Evolutionary conservation across 2,888 invertebrate species (phyloP), one percentile per base, ranked within the genome.

Genomic region (Melanargia galathea): DNA sequence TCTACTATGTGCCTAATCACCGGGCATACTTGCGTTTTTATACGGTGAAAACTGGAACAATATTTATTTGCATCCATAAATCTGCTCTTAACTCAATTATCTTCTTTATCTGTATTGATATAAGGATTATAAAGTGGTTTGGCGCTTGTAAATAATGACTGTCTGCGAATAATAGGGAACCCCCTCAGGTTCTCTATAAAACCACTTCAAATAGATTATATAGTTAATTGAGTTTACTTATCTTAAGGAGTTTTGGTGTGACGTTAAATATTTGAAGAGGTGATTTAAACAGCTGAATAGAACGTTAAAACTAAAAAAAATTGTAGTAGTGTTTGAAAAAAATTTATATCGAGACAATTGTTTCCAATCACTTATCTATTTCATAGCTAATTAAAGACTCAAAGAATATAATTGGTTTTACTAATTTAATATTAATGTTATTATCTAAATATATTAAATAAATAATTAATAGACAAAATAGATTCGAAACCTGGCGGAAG

Each of bases 1-100:
- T 13, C 49, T 26, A 30, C 30, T 26, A 5, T 26, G 24, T 26
- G 24, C 24, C 24, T 33, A 3, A 51, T 33, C 1, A 3, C 1
- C 11, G 7, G 20, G 52, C 33, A 35, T 18, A 35, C 35, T 13
- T 2, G 4, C 20, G 30, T 46, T 48, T 59, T 48, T 63, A 63
- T 63, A 63, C 45, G 11, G 6, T n/a, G n/a, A 13, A n/a, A 46
- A 59, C 30, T 33, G 13, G 45, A 22, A 26, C 45, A 58, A 40
- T 16, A 6, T 22, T 57, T 48, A 26, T 40, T 56, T 56, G 26
- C 49, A 13, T 10, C 49, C 49, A 16, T 6, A 8, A 26, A 49
- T 22, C 49, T 8, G 8, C 49, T 16, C 10, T 52, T 20, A 11
- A 35, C 20, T 18, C 10, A 20, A 48, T 35, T 13, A 52, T 20